phyloP scores from a whole-genome alignment of 1,140 invertebrate species.

The Neotoxoptera formosana region DNA sequence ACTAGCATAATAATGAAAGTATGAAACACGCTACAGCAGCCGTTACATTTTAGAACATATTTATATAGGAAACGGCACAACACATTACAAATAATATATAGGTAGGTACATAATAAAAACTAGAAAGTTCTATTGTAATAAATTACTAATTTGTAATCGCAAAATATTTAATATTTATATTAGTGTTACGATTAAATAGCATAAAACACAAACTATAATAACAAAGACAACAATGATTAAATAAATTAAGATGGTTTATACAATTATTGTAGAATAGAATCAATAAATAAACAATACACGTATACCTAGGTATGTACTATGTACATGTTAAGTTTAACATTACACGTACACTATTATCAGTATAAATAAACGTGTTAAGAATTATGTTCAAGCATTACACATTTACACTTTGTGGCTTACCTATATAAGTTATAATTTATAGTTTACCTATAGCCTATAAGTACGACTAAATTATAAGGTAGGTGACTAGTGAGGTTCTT shows the following conservation, averaged over 20 bases:
- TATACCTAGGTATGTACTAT: too few species aligned
- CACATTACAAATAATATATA: neutral
- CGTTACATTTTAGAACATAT: neutral
- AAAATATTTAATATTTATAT: slow-evolving; percentile 22
- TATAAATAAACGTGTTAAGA: neutral
- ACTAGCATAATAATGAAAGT: neutral
- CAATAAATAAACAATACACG: slow-evolving; percentile 32
- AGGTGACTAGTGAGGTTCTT: neutral
- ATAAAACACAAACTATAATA: neutral
- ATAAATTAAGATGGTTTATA: neutral
- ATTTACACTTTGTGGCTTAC: neutral
- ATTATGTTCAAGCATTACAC: neutral
- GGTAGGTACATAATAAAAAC: neutral
- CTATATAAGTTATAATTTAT: neutral
- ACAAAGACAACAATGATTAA: slow-evolving; percentile 27
- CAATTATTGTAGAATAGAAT: neutral
- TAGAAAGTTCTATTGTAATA: neutral
- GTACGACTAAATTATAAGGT: too few species aligned
- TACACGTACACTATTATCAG: neutral
- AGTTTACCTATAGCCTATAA: neutral
- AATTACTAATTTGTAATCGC: neutral
- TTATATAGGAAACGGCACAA: neutral
- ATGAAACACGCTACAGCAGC: neutral
- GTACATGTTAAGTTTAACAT: neutral
- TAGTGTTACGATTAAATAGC: neutral